Evolutionary conservation across 2,113 vertebrate species (phyloP).

Genomic region (Halichoerus grypus): DNA sequence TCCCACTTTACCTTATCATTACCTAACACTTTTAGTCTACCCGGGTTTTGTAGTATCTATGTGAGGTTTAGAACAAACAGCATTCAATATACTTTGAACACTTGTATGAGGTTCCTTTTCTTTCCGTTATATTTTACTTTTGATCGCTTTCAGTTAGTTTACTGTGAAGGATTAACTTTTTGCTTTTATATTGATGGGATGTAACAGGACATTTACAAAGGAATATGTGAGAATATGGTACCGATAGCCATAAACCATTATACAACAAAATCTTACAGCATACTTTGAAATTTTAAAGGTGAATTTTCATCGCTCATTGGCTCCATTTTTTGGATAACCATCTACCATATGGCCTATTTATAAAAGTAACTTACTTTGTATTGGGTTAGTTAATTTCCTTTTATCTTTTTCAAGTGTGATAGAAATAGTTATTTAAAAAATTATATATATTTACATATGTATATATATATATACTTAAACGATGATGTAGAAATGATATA

Average conservation of each 20-base stretch:
- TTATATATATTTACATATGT: not conserved
- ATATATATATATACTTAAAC: not conserved
- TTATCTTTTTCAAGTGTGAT: conserved; percentile 47
- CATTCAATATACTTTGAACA: conserved; percentile 12
- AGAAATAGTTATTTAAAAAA: conserved; percentile 36
- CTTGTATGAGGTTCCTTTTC: conserved; percentile 47
- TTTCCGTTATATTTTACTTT: conserved; percentile 50
- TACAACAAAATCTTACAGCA: conserved; percentile 22
- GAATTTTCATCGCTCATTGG: conserved; percentile 45
- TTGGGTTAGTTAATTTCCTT: conserved; percentile 52
- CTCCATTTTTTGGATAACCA: not conserved
- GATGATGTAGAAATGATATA: conserved; percentile 8
- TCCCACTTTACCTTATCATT: not conserved
- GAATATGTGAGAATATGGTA: conserved; percentile 2
- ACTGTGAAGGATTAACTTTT: conserved; percentile 28
- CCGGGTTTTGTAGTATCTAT: not conserved
- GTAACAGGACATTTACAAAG: conserved; percentile 60
- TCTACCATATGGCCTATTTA: not conserved
- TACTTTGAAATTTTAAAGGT: conserved; percentile 60
- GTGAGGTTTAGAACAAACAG: not conserved
- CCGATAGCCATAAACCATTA: conserved; percentile 4
- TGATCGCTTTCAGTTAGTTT: conserved; percentile 56
- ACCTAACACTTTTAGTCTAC: not conserved
- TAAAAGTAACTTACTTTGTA: conserved; percentile 42
- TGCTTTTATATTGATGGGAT: conserved; percentile 38